Percentiles rank a stretch among this genome's conserved stretches.
Conservation (phyloP, 2,797 vertebrate species). For the Gallinago stenura region DNA sequence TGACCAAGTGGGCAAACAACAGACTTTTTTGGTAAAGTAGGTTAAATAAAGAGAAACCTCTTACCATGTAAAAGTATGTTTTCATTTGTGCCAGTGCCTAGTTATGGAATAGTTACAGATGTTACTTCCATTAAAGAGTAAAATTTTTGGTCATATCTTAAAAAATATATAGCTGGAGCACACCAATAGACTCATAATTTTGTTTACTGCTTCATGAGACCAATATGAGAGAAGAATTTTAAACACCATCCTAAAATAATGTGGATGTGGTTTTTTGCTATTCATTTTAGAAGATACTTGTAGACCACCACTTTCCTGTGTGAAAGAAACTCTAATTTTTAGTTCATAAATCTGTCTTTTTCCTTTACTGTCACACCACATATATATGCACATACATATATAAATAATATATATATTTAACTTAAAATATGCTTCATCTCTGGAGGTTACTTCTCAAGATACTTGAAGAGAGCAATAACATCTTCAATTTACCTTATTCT, state of each 20-base stretch:
- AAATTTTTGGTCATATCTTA: background rate
- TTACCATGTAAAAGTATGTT: background rate
- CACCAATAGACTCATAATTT: background rate
- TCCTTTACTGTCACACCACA: background rate
- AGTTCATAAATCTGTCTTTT: background rate
- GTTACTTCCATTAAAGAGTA: background rate
- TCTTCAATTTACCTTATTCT: background rate
- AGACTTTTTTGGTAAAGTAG: background rate
- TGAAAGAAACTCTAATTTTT: background rate
- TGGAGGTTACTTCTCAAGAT: background rate
- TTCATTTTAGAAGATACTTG: background rate
- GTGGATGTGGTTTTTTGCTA: background rate
- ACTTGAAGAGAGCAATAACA: background rate
- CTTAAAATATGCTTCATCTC: background rate
- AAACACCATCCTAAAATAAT: background rate
- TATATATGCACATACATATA: background rate
- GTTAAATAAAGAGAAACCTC: background rate
- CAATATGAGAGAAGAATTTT: background rate
- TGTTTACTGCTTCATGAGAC: background rate
- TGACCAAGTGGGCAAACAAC: background rate
- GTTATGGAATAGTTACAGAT: background rate
- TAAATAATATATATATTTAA: background rate
- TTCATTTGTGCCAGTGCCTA: background rate
- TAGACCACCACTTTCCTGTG: background rate
- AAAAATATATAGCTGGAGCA: background rate